Evolutionary conservation across 1,140 invertebrate species (phyloP).

Genomic region (Panulirus ornatus): DNA sequence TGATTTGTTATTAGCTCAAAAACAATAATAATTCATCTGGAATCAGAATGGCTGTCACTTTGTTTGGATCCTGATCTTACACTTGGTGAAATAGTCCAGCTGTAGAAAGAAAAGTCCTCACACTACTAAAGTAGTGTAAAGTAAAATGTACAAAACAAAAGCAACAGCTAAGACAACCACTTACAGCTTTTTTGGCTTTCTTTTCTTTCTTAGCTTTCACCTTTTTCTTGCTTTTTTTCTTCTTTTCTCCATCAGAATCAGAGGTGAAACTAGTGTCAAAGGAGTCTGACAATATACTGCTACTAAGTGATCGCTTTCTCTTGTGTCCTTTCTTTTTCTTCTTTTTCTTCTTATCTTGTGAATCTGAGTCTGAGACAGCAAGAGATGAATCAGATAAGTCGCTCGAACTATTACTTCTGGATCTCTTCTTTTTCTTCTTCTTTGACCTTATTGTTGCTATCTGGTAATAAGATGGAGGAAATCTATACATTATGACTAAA

Average conservation of each 20-base stretch:
- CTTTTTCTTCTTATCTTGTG: slow-evolving; percentile 20
- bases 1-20: too few relatives aligned
- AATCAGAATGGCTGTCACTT: background rate
- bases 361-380: background rate
- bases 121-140: background rate
- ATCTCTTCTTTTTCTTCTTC: slow-evolving; percentile 38
- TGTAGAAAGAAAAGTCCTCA: background rate
- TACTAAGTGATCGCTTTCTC: slow-evolving; percentile 8
- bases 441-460: slow-evolving; percentile 40
- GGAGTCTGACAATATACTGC: slow-evolving; percentile 11
- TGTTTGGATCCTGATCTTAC: background rate
- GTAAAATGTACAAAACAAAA: background rate
- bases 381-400: slow-evolving; percentile 18
- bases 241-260: slow-evolving; percentile 34
- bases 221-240: slow-evolving; percentile 41
- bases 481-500: background rate
- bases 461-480: too few relatives aligned
- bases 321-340: slow-evolving; percentile 11
- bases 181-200: background rate
- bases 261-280: background rate
- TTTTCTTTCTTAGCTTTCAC: slow-evolving; percentile 49
- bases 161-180: background rate
- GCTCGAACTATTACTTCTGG: background rate
- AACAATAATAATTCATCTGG: background rate
- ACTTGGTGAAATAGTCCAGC: background rate